Percentiles rank a stretch among this genome's conserved stretches.
These are phyloP conservation scores for Apodemia mormo DNA, from an alignment of 2,888 invertebrate genomes.

Conservation along the genomic window DNA sequence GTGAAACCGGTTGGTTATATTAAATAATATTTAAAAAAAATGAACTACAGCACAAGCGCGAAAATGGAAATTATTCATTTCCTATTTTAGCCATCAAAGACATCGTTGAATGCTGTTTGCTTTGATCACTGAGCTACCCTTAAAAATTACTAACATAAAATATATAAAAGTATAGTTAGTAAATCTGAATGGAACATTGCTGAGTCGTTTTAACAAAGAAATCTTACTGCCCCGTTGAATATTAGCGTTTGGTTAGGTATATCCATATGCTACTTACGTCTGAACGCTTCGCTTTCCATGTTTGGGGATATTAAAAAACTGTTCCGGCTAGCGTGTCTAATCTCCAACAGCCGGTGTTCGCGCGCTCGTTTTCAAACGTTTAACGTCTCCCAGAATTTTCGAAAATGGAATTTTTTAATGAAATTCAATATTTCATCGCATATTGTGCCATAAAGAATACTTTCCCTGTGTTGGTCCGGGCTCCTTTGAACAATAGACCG, in stretches of 20 bases:
- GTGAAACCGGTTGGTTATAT: too few relatives aligned
- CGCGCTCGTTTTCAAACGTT: slow-evolving; percentile 41
- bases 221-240: not conserved
- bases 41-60: too few relatives aligned
- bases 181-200: slow-evolving; percentile 31
- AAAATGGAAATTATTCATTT: too few relatives aligned
- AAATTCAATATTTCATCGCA: slow-evolving; percentile 22
- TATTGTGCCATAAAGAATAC: not conserved
- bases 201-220: not conserved
- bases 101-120: too few relatives aligned
- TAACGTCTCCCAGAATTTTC: slow-evolving; percentile 44
- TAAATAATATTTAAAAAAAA: too few relatives aligned
- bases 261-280: slow-evolving; percentile 53
- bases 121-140: too few relatives aligned
- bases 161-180: too few relatives aligned
- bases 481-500: too few relatives aligned
- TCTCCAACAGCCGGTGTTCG: slow-evolving; percentile 71
- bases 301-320: slow-evolving; percentile 81
- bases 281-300: slow-evolving; percentile 64
- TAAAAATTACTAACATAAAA: too few relatives aligned
- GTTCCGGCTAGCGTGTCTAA: slow-evolving; percentile 81
- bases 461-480: too few relatives aligned
- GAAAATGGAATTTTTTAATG: slow-evolving; percentile 34
- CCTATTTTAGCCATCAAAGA: too few relatives aligned
- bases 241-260: slow-evolving; percentile 19